These are phyloP conservation scores for Rhinogobius similis DNA, from an alignment of 2,113 vertebrate genomes.

Conservation along the genomic window DNA sequence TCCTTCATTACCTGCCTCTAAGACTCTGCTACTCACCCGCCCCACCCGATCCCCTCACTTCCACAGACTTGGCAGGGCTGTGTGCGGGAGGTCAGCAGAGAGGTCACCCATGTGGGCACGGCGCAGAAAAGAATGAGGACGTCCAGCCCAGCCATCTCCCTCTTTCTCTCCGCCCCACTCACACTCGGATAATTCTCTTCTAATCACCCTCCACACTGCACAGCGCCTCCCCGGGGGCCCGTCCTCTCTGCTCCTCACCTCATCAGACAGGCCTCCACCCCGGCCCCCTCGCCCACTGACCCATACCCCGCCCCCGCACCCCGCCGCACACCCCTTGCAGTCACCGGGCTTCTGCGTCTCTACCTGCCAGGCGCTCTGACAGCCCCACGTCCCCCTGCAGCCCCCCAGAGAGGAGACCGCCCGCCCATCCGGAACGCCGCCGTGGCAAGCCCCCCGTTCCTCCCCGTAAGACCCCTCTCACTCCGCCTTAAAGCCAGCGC, in stretches of 20 bases:
- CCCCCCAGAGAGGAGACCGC: slow-evolving; percentile 72
- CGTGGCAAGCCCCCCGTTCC: slow-evolving; percentile 59
- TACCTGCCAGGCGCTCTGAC: slow-evolving; percentile 77
- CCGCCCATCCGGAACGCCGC: slow-evolving; percentile 76
- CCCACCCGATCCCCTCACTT: neutral
- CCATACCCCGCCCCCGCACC: slow-evolving; percentile 66
- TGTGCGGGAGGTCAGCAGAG: neutral
- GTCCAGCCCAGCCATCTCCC: slow-evolving; percentile 16
- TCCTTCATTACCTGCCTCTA: neutral
- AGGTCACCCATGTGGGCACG: slow-evolving; percentile 8
- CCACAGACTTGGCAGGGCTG: neutral
- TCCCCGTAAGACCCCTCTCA: slow-evolving; percentile 25
- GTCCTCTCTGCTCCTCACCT: slow-evolving; percentile 58
- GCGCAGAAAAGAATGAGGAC: neutral
- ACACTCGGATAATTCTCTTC: slow-evolving; percentile 72
- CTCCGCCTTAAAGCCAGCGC: neutral
- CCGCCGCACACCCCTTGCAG: slow-evolving; percentile 66
- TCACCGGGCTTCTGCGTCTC: slow-evolving; percentile 74
- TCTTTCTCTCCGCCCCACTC: slow-evolving; percentile 44
- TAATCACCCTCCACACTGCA: slow-evolving; percentile 61
- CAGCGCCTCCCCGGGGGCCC: slow-evolving; percentile 14
- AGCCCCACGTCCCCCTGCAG: slow-evolving; percentile 58
- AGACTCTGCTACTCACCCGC: neutral
- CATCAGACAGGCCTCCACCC: slow-evolving; percentile 72
- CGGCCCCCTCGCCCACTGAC: slow-evolving; percentile 67